Conservation (phyloP, 2,113 vertebrate genomes). For the Antechinus flavipes region DNA sequence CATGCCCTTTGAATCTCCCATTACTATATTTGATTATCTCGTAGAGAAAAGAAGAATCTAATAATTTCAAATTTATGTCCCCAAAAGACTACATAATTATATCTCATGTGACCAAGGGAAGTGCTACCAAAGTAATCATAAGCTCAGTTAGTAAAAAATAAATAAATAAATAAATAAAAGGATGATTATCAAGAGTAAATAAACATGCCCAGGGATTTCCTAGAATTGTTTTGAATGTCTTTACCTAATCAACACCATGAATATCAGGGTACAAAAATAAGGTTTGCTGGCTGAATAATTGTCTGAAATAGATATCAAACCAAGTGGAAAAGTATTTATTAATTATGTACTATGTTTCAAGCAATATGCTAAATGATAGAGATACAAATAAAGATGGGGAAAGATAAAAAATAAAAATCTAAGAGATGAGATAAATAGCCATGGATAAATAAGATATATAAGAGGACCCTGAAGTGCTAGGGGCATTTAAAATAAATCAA, state of each 20-base stretch:
- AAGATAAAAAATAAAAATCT: neutral
- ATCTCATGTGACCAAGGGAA: neutral
- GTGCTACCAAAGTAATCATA: neutral
- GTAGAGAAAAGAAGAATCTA: neutral
- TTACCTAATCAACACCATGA: neutral
- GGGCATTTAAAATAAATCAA: neutral
- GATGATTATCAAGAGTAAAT: neutral
- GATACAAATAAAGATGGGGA: neutral
- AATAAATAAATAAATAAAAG: neutral
- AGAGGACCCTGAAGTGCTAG: neutral
- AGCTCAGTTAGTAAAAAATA: neutral
- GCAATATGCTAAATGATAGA: neutral
- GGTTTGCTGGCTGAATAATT: neutral
- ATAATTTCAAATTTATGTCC: constrained; percentile 35
- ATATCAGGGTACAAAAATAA: neutral
- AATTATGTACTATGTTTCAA: neutral
- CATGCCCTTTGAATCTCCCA: neutral
- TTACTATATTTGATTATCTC: constrained; percentile 33
- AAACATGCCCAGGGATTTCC: neutral
- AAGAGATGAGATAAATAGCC: neutral
- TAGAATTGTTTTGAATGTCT: neutral
- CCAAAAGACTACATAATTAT: neutral
- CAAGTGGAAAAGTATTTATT: neutral
- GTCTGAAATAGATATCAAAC: neutral
- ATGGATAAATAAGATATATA: neutral